Evolutionary conservation across 2,888 invertebrate species (phyloP).

Genomic region (Tipula helvola): DNA sequence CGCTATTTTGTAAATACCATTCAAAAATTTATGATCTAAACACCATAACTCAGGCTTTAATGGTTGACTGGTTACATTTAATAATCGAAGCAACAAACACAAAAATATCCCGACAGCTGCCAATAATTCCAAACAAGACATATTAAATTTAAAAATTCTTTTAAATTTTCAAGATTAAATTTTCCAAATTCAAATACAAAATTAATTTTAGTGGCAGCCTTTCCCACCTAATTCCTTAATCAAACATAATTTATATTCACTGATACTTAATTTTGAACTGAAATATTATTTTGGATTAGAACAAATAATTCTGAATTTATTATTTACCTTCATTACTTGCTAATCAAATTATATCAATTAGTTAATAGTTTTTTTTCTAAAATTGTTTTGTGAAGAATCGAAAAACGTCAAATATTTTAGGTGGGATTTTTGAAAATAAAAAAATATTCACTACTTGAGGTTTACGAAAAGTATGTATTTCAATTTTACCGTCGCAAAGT

Average conservation of each 20-base stretch:
- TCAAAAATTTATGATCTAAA: slow-evolving; percentile 61
- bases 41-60: slow-evolving; percentile 66
- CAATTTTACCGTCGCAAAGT: not conserved
- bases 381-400: not conserved
- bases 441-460: not conserved
- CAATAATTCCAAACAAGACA: slow-evolving; percentile 33
- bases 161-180: not conserved
- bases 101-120: slow-evolving; percentile 71
- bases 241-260: not conserved
- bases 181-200: not conserved
- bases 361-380: not conserved
- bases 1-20: slow-evolving; percentile 65
- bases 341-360: not conserved
- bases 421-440: not conserved
- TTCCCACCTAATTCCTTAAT: not conserved
- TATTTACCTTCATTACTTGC: not conserved
- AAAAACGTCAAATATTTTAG: not conserved
- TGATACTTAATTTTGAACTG: not conserved
- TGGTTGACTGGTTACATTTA: slow-evolving; percentile 74
- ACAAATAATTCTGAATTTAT: not conserved
- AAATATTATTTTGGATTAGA: not conserved
- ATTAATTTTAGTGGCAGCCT: not conserved
- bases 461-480: not conserved
- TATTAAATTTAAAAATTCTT: not conserved
- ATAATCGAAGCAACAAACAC: slow-evolving; percentile 68